Percentiles rank a stretch among this genome's conserved stretches.
These are phyloP conservation scores for Clistopyga incitator DNA, from an alignment of 2,888 invertebrate genomes.

Conservation along the genomic window DNA sequence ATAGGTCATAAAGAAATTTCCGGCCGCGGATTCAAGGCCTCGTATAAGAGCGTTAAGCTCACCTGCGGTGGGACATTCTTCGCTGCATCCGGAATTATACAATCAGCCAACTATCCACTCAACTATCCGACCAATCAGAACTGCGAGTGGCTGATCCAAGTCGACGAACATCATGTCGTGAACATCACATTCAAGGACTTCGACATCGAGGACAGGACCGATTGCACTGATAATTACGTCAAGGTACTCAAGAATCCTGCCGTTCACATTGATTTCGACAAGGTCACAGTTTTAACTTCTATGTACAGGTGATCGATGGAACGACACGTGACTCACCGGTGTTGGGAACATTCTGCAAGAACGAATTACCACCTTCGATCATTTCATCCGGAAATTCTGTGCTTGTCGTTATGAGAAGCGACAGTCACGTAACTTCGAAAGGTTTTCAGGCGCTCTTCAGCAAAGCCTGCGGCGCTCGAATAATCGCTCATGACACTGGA, in stretches of 20 bases:
- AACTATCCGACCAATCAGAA: conserved; percentile 90
- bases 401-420: conserved; percentile 88
- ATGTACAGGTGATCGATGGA: conserved; percentile 86
- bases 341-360: conserved; percentile 87
- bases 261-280: background rate
- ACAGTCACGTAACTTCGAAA: conserved; percentile 86
- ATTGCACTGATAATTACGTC: conserved; percentile 86
- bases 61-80: conserved; percentile 92
- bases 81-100: conserved; percentile 88
- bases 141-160: conserved; percentile 92
- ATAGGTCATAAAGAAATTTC: conserved; percentile 85
- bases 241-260: conserved; percentile 81
- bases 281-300: background rate
- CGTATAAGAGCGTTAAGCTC: conserved; percentile 85
- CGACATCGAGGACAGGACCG: conserved; percentile 85
- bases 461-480: conserved; percentile 90
- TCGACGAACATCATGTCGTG: conserved; percentile 89
- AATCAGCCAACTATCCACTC: conserved; percentile 93
- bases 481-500: conserved; percentile 86
- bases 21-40: conserved; percentile 88
- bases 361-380: conserved; percentile 83
- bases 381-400: conserved; percentile 88
- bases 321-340: conserved; percentile 84
- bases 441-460: conserved; percentile 91
- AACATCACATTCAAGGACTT: conserved; percentile 90